Base-by-base conservation (phyloP, 2,888 invertebrate genomes). In the Meandrusa payeni region DNA sequence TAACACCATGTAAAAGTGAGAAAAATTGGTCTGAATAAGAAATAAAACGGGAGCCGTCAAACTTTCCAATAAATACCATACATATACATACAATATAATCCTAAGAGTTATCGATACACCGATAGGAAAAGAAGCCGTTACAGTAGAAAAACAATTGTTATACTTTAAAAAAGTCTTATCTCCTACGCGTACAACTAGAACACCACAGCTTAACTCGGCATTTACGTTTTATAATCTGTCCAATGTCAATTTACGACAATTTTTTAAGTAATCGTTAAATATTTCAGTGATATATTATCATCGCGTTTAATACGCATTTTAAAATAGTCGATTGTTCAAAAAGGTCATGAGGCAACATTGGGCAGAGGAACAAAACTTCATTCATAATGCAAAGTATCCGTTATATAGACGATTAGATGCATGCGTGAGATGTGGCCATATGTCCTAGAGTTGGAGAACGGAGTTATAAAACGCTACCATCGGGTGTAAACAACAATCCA, bases 1-100 rank as follows among this genome's bases (percentile, higher is more conserved):
- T 67, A 67, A 67, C 67, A 75, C 61, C 59, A 74, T 77, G 78
- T 81, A 79, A 77, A 80, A 78, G 70, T 78, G 79, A 76, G 76
- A 77, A 78, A 80, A 82, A 81, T 85, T 85, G 85, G 85, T 86
- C 86, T 76, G 76, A 80, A 76, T 72, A 69, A 63, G 76, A 74
- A 69, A 63, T 41, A 55, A 53, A 65, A 69, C 51, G 60, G 65
- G 76, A 75, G 64, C 62, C 59, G 61, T 69, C 57, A 61, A 73
- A 69, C 68, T 76, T 74, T 65, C 59, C 62, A 64, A 70, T 69
- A 76, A 64, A 70, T 71, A 72, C 61, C 55, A 70, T 73, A 74
- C 61, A 72, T 73, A 72, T 58, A 55, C 42, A 64, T 67, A 67
- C 63, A 60, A 61, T 70, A 71, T 69, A 62, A 66, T 57, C 44